Percentiles rank a stretch among this genome's conserved stretches.
Evolutionary conservation across 1,140 invertebrate species (phyloP).

Genomic region (Maconellicoccus hirsutus): DNA sequence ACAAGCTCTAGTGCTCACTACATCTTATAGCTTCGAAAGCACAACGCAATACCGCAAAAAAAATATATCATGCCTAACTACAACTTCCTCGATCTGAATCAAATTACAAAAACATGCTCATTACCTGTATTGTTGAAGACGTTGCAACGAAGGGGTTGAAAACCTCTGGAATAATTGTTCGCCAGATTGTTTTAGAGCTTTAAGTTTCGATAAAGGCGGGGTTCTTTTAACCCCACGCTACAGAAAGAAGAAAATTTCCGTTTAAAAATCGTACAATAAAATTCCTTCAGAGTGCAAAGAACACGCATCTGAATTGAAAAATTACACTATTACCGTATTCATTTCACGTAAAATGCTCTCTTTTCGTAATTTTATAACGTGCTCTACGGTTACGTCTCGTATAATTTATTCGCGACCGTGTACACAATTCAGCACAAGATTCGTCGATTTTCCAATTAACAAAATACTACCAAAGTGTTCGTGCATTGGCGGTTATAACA

Average conservation of each 20-base stretch:
- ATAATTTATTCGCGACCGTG: too few species aligned
- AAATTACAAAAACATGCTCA: neutral
- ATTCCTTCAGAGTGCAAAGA: constrained; percentile 12
- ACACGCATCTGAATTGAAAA: constrained; percentile 5
- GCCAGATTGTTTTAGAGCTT: constrained; percentile 10
- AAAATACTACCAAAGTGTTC: too few species aligned
- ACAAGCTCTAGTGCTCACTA: too few species aligned
- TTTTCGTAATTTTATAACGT: too few species aligned
- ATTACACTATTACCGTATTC: too few species aligned
- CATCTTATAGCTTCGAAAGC: neutral
- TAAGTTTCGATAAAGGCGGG: constrained; percentile 15
- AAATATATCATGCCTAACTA: neutral
- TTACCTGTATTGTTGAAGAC: constrained; percentile 18
- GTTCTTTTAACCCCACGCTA: constrained; percentile 20
- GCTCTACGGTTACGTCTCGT: too few species aligned
- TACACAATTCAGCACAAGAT: too few species aligned
- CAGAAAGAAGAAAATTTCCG: neutral
- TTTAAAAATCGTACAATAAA: neutral
- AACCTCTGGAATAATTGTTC: constrained; percentile 21
- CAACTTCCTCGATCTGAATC: neutral
- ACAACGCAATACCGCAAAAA: neutral
- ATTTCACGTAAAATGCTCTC: too few species aligned
- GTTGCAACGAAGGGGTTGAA: constrained; percentile 18
- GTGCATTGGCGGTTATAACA: too few species aligned
- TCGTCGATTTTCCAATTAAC: too few species aligned